Percentiles rank a stretch among this genome's conserved stretches.
These are phyloP conservation scores for Eupithecia subumbrata DNA, from an alignment of 2,888 invertebrate species.

Conservation along the genomic window DNA sequence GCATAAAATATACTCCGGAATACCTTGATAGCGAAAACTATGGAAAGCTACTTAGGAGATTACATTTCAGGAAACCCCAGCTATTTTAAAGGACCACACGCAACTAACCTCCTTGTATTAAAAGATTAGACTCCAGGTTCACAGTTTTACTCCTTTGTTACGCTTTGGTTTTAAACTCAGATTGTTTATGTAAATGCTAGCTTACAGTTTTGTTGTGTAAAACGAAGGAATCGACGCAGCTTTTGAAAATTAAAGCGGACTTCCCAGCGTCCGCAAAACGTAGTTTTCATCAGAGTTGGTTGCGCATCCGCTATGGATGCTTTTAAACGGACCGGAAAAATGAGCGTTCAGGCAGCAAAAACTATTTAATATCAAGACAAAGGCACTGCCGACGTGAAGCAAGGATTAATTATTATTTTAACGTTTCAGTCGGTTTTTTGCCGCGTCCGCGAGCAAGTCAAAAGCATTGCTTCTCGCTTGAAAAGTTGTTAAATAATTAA, in stretches of 20 bases:
- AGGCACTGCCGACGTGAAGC: constrained; percentile 66
- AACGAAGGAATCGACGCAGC: constrained; percentile 1
- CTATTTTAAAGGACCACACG: constrained; percentile 37
- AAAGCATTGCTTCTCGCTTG: constrained; percentile 80
- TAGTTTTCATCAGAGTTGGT: constrained; percentile 23
- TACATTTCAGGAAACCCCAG: constrained; percentile 49
- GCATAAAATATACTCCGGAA: constrained; percentile 25
- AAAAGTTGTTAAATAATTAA: constrained; percentile 83
- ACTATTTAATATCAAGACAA: constrained; percentile 82
- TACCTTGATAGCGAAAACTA: constrained; percentile 64
- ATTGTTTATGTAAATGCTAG: constrained; percentile 68
- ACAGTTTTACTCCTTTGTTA: constrained; percentile 60
- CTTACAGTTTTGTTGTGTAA: constrained; percentile 56
- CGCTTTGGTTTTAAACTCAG: constrained; percentile 61
- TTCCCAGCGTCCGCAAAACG: not conserved
- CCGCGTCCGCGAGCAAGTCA: constrained; percentile 73
- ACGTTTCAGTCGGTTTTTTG: constrained; percentile 79
- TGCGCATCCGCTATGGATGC: constrained; percentile 51
- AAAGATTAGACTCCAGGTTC: constrained; percentile 49
- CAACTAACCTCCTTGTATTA: constrained; percentile 49
- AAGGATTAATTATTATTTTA: constrained; percentile 84
- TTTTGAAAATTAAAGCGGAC: constrained; percentile 1
- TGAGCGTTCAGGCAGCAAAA: constrained; percentile 71
- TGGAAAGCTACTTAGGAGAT: constrained; percentile 77
- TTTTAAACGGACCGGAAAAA: constrained; percentile 64